Evolutionary conservation across 2,113 vertebrate genomes (phyloP).

Genomic region (Pachypanchax playfairii): DNA sequence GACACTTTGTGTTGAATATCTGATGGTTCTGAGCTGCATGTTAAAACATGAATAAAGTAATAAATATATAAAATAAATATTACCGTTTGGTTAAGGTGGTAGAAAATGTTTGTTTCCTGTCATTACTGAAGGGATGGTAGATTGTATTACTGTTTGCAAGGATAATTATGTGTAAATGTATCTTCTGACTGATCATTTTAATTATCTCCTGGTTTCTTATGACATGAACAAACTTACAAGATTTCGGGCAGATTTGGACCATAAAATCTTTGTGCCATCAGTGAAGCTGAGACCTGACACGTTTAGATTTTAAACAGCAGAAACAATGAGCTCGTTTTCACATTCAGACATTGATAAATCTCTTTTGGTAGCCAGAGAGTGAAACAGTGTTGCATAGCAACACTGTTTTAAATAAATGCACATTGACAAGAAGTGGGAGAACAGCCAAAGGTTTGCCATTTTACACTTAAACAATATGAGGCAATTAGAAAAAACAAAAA

Average conservation of each 20-base stretch:
- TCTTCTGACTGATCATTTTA: no score
- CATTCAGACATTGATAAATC: neutral
- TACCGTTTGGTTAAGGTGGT: no score
- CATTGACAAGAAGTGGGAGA: neutral
- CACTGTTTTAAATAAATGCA: neutral
- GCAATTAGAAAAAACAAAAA: neutral
- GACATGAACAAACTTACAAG: neutral
- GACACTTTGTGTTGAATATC: neutral
- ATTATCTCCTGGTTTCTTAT: no score
- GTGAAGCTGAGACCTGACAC: neutral
- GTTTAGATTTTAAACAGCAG: neutral
- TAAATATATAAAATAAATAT: no score
- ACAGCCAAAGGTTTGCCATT: neutral
- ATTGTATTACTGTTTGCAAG: no score
- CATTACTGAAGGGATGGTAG: no score
- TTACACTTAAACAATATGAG: neutral
- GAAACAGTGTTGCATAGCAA: conserved; percentile 2
- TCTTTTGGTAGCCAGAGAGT: neutral
- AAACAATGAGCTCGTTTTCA: neutral
- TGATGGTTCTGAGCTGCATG: neutral
- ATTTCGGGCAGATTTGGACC: no score
- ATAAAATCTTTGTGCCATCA: neutral
- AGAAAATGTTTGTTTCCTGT: no score
- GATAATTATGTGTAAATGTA: no score
- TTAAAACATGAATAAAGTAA: no score